Percentiles rank a stretch among this genome's conserved stretches.
These are phyloP conservation scores for Neolamprologus caudopunctatus DNA, from an alignment of 2,113 vertebrate genomes.

Conservation along the genomic window DNA sequence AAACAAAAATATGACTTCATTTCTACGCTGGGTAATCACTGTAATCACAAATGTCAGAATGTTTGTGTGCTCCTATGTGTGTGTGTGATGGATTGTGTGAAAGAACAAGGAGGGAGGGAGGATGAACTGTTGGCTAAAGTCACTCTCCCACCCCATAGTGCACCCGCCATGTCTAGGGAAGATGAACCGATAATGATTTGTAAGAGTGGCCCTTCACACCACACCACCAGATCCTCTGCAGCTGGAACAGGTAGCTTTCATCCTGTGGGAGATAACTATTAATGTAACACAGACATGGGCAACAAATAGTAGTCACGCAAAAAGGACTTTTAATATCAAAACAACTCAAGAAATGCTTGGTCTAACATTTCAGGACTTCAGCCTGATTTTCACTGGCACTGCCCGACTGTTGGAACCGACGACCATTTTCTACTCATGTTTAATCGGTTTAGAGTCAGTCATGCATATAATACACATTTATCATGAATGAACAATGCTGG, in stretches of 20 bases:
- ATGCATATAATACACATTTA: conserved; percentile 46
- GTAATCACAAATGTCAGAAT: conserved; percentile 45
- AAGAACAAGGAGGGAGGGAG: background rate
- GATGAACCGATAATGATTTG: conserved; percentile 53
- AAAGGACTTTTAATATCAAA: conserved; percentile 7
- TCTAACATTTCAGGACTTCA: conserved; percentile 1
- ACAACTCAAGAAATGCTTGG: conserved; percentile 14
- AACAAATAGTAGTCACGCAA: background rate
- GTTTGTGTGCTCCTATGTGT: background rate
- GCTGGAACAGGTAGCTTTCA: conserved; percentile 2
- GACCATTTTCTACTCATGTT: conserved; percentile 15
- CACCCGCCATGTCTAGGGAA: background rate
- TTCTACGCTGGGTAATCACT: conserved; percentile 49
- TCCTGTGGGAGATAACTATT: background rate
- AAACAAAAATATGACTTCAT: conserved; percentile 59
- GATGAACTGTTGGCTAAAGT: background rate
- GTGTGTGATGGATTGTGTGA: background rate
- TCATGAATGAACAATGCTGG: conserved; percentile 49
- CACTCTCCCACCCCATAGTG: background rate
- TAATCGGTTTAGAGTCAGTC: conserved; percentile 31
- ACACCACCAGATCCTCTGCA: conserved; percentile 1
- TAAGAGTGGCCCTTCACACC: conserved; percentile 8
- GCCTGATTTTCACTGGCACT: conserved; percentile 7
- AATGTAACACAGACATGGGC: background rate
- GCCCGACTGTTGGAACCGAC: background rate